phyloP scores from a whole-genome alignment of 1,140 invertebrate species.

The Microplitis demolitor region DNA sequence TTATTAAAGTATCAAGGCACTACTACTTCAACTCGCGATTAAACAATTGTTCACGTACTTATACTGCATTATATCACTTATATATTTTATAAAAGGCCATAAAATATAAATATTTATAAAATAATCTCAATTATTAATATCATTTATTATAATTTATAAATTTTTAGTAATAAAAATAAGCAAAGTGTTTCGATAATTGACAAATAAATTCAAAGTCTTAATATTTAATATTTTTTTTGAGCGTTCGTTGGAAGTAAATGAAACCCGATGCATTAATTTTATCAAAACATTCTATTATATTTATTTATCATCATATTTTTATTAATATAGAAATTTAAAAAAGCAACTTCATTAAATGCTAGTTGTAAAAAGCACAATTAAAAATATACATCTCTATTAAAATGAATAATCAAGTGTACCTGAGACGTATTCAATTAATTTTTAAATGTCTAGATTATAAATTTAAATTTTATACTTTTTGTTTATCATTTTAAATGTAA shows the following conservation, averaged over 20 bases:
- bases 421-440: neutral
- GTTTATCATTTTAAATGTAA: no score
- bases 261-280: no score
- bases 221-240: no score
- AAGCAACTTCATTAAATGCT: neutral
- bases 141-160: no score
- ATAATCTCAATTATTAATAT: neutral
- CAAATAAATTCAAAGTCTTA: no score
- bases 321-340: neutral
- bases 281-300: no score
- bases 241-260: no score
- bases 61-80: neutral
- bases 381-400: neutral
- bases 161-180: no score
- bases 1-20: slow-evolving; percentile 50
- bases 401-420: neutral
- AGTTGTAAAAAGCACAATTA: neutral
- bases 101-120: neutral
- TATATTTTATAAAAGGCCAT: neutral
- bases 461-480: neutral
- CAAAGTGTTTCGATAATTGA: no score
- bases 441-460: neutral
- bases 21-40: slow-evolving; percentile 25
- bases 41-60: slow-evolving; percentile 18
- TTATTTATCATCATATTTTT: no score